Evolutionary conservation across 2,113 vertebrate species (phyloP).

Genomic region (Abramis brama): DNA sequence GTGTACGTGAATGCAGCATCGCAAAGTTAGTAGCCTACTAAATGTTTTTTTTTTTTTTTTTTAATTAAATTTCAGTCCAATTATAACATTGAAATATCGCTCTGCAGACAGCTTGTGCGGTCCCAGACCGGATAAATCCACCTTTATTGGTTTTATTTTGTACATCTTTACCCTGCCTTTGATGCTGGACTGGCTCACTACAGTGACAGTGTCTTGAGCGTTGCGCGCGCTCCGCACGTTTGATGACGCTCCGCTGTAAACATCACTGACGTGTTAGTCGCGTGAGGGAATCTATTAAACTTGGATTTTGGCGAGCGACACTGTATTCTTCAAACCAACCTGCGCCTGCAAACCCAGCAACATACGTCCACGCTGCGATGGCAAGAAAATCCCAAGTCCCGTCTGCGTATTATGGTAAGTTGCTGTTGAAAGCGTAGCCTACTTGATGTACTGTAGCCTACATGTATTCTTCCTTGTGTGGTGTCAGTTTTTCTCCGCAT

Average conservation of each 20-base stretch:
- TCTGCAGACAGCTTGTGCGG: neutral
- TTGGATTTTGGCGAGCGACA: neutral
- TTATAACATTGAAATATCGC: neutral
- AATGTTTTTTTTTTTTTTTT: no score
- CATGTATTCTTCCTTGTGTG: neutral
- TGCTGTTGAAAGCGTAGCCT: neutral
- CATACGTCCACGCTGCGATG: slow-evolving; percentile 25
- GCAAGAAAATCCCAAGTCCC: slow-evolving; percentile 46
- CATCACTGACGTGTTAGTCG: slow-evolving; percentile 11
- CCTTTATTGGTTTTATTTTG: neutral
- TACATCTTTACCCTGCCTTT: neutral
- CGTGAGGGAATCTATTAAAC: slow-evolving; percentile 40
- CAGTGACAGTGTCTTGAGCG: neutral
- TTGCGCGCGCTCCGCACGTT: slow-evolving; percentile 6
- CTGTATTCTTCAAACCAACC: neutral
- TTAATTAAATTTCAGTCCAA: neutral
- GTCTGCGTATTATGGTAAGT: slow-evolving; percentile 48
- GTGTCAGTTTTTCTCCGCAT: neutral
- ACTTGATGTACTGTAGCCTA: neutral
- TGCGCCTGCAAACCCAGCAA: neutral
- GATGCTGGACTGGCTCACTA: neutral
- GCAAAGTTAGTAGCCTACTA: no score
- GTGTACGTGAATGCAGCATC: no score
- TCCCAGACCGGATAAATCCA: neutral
- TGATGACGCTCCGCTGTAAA: slow-evolving; percentile 31